These are phyloP conservation scores for Ispidina lecontei DNA, from an alignment of 2,797 vertebrate genomes.

Conservation along the genomic window DNA sequence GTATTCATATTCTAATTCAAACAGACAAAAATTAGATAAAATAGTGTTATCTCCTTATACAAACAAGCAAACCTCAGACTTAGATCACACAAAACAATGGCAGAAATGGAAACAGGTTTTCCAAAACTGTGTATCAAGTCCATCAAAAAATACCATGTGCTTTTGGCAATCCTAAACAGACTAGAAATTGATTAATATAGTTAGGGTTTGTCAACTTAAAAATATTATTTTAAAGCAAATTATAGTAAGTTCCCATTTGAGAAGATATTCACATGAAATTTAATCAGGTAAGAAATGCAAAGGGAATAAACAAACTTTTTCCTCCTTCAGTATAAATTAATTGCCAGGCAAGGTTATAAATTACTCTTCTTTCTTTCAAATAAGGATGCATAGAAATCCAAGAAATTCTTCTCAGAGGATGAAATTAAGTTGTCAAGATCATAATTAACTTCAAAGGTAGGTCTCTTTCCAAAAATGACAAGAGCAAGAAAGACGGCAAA, in stretches of 20 bases:
- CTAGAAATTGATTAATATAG: background rate
- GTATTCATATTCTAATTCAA: background rate
- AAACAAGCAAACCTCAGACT: background rate
- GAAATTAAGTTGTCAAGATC: constrained; percentile 77
- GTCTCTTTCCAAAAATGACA: constrained; percentile 79
- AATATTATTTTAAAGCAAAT: background rate
- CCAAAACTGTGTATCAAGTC: background rate
- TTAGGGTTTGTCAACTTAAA: background rate
- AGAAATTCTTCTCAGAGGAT: constrained; percentile 75
- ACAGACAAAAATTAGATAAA: background rate
- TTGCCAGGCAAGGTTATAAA: constrained; percentile 69
- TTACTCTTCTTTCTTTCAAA: constrained; percentile 73
- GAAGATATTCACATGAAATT: background rate
- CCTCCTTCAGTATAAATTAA: background rate
- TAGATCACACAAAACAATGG: background rate
- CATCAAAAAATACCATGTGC: background rate
- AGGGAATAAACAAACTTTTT: background rate
- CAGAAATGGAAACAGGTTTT: background rate
- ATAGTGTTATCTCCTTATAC: background rate
- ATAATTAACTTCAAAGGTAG: constrained; percentile 84
- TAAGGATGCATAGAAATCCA: constrained; percentile 24
- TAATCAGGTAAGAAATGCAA: background rate
- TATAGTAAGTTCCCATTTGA: background rate
- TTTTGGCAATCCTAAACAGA: background rate
- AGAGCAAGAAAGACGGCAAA: constrained; percentile 82